Conservation (phyloP, 2,797 vertebrate species). For the Ctenopoma kingsleyae region DNA sequence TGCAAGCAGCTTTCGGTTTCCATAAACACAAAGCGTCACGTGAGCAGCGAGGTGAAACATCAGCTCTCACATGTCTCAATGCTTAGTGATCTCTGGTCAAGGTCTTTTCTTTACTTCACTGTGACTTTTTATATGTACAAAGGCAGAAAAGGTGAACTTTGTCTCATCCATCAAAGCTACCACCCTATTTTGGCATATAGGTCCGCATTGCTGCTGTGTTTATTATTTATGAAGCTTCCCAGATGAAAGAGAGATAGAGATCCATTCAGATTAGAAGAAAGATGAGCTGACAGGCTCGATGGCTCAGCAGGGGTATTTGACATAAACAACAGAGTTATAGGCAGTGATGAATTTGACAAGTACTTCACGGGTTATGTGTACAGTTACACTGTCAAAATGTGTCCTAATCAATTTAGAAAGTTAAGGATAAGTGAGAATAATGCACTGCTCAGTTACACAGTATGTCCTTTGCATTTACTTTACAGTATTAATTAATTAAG, state of each 20-base stretch:
- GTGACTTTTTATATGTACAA: constrained; percentile 19
- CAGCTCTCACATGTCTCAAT: neutral
- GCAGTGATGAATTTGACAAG: neutral
- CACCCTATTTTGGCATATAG: constrained; percentile 32
- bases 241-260: constrained; percentile 47
- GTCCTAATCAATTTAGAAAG: neutral
- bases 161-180: constrained; percentile 63
- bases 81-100: constrained; percentile 18
- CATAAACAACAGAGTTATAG: constrained; percentile 2
- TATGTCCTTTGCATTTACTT: neutral
- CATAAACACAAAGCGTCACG: constrained; percentile 14
- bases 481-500: neutral
- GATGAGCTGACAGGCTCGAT: constrained; percentile 51
- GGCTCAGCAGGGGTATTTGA: constrained; percentile 4
- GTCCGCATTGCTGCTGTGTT: constrained; percentile 42
- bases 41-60: constrained; percentile 12
- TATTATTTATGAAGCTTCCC: constrained; percentile 64
- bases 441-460: neutral
- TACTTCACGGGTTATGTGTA: neutral
- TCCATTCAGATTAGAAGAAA: constrained; percentile 33
- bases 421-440: neutral
- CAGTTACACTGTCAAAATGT: neutral
- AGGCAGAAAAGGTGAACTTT: constrained; percentile 47
- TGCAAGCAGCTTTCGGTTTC: constrained; percentile 11
- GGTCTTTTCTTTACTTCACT: constrained; percentile 10